These are phyloP conservation scores for Sarcophaga carnaria DNA, from an alignment of 2,888 invertebrate species.

Conservation along the genomic window DNA sequence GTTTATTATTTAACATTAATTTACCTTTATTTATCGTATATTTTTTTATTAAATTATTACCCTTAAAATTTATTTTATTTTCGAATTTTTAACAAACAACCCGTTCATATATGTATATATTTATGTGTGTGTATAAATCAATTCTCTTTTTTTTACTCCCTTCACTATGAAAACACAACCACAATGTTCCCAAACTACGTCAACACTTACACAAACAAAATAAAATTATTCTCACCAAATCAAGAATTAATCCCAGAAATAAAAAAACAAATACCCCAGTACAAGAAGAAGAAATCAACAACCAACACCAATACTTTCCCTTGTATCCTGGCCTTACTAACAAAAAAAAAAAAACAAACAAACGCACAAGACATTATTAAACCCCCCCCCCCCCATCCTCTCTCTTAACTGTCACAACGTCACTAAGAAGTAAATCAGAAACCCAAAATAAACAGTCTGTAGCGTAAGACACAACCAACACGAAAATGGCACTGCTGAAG, in stretches of 20 bases:
- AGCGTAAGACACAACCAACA: background rate
- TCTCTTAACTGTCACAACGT: no score
- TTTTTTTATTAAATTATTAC: no score
- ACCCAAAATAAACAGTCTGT: conserved; percentile 14
- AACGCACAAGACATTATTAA: no score
- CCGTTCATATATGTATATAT: conserved; percentile 5
- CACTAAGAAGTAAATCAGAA: background rate
- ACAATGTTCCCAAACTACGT: background rate
- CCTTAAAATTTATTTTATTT: background rate
- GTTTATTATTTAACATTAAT: no score
- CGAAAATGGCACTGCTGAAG: conserved; percentile 80
- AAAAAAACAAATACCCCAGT: conserved; percentile 38
- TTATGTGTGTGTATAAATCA: conserved; percentile 1
- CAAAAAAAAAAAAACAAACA: no score
- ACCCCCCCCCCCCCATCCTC: background rate
- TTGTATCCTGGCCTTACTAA: no score
- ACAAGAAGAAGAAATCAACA: conserved; percentile 13
- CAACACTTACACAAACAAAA: conserved; percentile 29
- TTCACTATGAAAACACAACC: conserved; percentile 3
- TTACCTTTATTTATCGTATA: no score
- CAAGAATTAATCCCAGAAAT: conserved; percentile 32
- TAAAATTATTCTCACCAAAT: conserved; percentile 3
- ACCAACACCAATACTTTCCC: background rate
- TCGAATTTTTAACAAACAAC: conserved; percentile 9
- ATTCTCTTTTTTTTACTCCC: conserved; percentile 56